A percentile compares a stretch with the other conserved stretches of the same genome.
Evolutionary conservation across 2,113 vertebrate species (phyloP).

Genomic region (Sander lucioperca): DNA sequence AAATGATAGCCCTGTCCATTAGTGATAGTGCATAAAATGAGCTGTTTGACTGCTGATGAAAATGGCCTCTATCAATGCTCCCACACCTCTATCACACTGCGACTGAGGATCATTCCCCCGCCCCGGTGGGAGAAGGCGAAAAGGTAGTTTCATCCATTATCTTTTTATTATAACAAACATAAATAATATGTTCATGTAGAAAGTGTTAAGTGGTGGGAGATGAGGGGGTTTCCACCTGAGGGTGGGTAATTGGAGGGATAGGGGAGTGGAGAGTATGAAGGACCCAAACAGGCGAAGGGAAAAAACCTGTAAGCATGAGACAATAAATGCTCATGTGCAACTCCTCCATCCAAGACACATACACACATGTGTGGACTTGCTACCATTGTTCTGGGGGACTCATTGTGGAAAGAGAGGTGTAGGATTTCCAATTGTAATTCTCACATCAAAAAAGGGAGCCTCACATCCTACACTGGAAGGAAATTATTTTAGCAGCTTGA

Average conservation of each 20-base stretch:
- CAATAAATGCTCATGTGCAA: constrained; percentile 9
- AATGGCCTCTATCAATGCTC: constrained; percentile 48
- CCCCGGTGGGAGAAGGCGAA: constrained; percentile 19
- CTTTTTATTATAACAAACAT: constrained; percentile 39
- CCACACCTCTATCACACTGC: constrained; percentile 43
- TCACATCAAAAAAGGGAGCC: constrained; percentile 5
- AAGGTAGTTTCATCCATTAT: constrained; percentile 44
- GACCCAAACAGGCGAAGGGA: background rate
- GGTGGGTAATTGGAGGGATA: background rate
- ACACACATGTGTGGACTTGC: background rate
- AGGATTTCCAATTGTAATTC: constrained; percentile 1
- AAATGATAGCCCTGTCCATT: constrained; percentile 67
- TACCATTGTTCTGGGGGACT: constrained; percentile 37
- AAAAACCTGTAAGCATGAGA: background rate
- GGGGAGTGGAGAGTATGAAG: background rate
- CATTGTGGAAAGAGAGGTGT: constrained; percentile 17
- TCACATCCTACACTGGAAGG: background rate
- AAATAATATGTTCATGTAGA: constrained; percentile 19
- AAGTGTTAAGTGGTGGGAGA: constrained; percentile 28
- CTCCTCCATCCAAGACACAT: background rate
- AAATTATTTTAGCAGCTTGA: background rate
- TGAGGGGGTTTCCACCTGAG: constrained; percentile 8
- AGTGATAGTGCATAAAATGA: constrained; percentile 61
- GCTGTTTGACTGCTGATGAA: constrained; percentile 64
- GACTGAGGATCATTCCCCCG: constrained; percentile 26